Percentiles rank a stretch among this genome's conserved stretches.
Evolutionary conservation across 2,113 vertebrate genomes (phyloP).

Genomic region (Urocynchramus pylzowi): DNA sequence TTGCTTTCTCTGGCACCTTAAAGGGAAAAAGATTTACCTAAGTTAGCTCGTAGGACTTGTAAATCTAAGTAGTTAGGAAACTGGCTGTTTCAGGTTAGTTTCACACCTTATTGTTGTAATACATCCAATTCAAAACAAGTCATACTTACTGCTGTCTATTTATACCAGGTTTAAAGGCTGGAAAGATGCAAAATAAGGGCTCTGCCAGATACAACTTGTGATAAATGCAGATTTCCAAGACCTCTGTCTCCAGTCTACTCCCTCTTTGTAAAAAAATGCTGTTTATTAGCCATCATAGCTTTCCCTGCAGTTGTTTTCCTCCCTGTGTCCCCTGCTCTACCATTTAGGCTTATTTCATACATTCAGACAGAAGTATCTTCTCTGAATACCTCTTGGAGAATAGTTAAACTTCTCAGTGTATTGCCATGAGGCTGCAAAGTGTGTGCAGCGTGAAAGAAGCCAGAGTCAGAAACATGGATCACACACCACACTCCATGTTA

Average conservation of each 20-base stretch:
- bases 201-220: not conserved
- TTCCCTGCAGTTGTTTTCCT: not conserved
- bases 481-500: not conserved
- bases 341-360: not conserved
- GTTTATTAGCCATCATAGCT: not conserved
- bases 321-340: not conserved
- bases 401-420: not conserved
- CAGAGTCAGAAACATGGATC: not conserved
- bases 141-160: not conserved
- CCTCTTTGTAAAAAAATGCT: not conserved
- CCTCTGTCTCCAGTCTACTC: not conserved
- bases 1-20: not conserved
- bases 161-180: not conserved
- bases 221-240: not conserved
- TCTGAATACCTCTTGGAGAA: not conserved
- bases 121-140: not conserved
- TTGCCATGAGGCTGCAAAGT: not conserved
- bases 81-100: not conserved
- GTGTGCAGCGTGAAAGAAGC: not conserved
- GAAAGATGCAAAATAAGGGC: not conserved
- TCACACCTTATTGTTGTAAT: not conserved
- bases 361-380: not conserved
- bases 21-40: not conserved
- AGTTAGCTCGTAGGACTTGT: not conserved
- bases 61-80: not conserved